A percentile compares a stretch with the other conserved stretches of the same genome.
These are phyloP conservation scores for Dasysyrphus tricinctus DNA, from an alignment of 2,888 invertebrate species.

Conservation along the genomic window DNA sequence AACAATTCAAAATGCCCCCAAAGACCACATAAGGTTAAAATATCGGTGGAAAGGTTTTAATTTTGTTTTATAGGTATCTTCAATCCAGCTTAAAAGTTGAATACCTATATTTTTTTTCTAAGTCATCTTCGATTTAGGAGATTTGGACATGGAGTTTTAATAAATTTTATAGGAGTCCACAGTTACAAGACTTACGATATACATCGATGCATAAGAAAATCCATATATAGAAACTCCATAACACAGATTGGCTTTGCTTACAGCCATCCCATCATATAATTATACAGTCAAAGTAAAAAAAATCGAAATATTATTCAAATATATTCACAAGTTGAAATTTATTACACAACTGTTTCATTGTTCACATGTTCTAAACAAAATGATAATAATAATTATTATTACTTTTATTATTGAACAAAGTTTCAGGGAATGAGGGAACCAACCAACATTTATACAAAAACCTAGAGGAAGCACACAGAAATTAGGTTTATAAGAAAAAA, in stretches of 20 bases:
- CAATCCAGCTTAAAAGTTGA: conserved; percentile 8
- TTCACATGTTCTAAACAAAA: conserved; percentile 29
- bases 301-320: conserved; percentile 58
- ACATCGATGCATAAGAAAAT: not conserved
- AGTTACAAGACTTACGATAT: conserved; percentile 51
- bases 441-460: not conserved
- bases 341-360: conserved; percentile 39
- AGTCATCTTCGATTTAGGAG: conserved; percentile 43
- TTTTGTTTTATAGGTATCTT: not conserved
- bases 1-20: conserved; percentile 60
- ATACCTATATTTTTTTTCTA: not conserved
- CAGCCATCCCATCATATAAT: not conserved
- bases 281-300: conserved; percentile 3
- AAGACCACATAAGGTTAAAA: conserved; percentile 49
- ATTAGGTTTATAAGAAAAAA: not conserved
- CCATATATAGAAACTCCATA: not conserved
- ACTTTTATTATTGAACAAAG: not conserved
- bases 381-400: not conserved
- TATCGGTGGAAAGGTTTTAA: not conserved
- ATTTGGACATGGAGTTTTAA: conserved; percentile 52
- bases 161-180: conserved; percentile 56
- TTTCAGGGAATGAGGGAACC: not conserved
- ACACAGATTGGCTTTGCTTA: not conserved
- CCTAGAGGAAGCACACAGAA: not conserved
- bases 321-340: conserved; percentile 51